Base-by-base conservation (phyloP, 2,888 invertebrate species). In the Spialia ferax region DNA sequence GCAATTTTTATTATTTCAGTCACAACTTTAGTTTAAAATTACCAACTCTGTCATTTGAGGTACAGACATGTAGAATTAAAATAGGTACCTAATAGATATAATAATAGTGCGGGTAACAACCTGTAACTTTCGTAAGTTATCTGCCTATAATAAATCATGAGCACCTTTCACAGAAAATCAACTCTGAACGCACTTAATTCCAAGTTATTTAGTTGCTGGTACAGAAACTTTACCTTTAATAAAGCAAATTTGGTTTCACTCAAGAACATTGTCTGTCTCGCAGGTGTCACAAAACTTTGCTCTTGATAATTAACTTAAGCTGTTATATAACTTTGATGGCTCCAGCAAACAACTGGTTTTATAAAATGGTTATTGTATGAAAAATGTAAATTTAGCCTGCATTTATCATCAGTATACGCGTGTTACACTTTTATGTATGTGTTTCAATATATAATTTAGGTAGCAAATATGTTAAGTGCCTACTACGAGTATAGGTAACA, bases 231-330 rank as follows among this genome's bases (percentile, higher is more conserved):
- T 55, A 55, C 54, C 26, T 55, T 55, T 29, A 26, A 13, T 29
- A 55, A 55, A 55, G 23, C 54, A 54, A 54, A 29, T 54, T 54
- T 29, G 54, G 54, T 26, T 54, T 54, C 54, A 54, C 54, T 54
- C 54, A 54, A 29, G 26, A 54, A 29, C 54, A 26, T 54, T 54
- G 54, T 54, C 54, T 26, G 29, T 54, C 29, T 26, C 26, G 54
- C 54, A 54, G 54, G 54, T 54, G 54, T 54, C 54, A 54, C 29
- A 15, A 29, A 54, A 54, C 54, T 54, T 54, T 54, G 54, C 10
- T 29, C n/a, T 20, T 48, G 48, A 15, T 54, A 29, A 54, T 54
- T 54, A 29, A 54, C 29, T 54, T 29, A 29, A 54, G 54, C 54
- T 54, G 29, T 54, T 23, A 54, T 54, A n/a, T 26, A 15, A 54